These are phyloP conservation scores for Tenrec ecaudatus DNA, from an alignment of 2,113 vertebrate genomes.

Conservation along the genomic window DNA sequence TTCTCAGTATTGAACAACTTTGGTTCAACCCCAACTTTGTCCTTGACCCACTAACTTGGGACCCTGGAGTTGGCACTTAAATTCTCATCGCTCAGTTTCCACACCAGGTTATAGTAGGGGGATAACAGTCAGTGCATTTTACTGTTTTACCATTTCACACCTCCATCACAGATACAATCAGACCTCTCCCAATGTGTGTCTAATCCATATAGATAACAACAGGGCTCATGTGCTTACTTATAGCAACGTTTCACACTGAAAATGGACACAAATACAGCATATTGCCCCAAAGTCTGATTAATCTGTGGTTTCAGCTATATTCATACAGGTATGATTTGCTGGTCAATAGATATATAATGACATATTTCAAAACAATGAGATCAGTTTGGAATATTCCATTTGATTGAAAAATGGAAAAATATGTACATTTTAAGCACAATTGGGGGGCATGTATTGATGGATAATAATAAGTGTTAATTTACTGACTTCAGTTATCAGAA, in stretches of 20 bases:
- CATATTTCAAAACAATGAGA: not conserved
- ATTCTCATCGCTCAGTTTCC: not conserved
- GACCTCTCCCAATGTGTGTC: not conserved
- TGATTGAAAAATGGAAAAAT: no score
- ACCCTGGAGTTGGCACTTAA: not conserved
- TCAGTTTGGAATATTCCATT: not conserved
- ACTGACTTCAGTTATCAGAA: slow-evolving; percentile 16
- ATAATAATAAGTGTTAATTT: slow-evolving; percentile 8
- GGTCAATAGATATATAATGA: not conserved
- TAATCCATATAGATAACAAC: not conserved
- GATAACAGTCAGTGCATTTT: not conserved
- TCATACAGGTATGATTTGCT: not conserved
- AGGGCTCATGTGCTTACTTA: not conserved
- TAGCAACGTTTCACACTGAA: not conserved
- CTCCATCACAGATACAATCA: not conserved
- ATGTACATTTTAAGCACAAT: no score
- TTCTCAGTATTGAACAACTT: not conserved
- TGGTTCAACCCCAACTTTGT: not conserved
- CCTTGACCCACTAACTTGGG: not conserved
- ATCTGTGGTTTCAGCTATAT: not conserved
- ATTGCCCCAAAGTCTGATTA: slow-evolving; percentile 23
- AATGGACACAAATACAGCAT: not conserved
- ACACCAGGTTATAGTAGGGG: not conserved
- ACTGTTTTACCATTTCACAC: not conserved
- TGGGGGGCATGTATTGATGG: not conserved